Percentiles rank a stretch among this genome's conserved stretches.
Evolutionary conservation across 1,140 invertebrate species (phyloP).

Genomic region (Drosophila nasuta): DNA sequence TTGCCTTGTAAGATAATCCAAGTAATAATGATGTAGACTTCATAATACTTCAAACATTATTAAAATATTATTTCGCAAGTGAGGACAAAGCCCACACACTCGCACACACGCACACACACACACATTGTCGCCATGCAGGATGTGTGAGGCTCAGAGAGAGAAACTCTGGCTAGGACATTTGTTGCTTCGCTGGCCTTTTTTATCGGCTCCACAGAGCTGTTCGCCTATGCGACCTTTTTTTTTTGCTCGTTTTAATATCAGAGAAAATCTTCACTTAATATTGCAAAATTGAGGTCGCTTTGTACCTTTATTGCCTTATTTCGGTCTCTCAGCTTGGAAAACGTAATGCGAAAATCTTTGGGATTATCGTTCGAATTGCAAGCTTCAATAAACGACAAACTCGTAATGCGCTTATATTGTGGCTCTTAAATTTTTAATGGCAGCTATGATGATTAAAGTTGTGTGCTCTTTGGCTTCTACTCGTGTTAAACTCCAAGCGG

Average conservation of each 20-base stretch:
- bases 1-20: not conserved
- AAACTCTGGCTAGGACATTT: constrained; percentile 49
- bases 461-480: not conserved
- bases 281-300: constrained; percentile 59
- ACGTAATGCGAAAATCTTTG: constrained; percentile 48
- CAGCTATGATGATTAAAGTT: constrained; percentile 14
- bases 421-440: constrained; percentile 28
- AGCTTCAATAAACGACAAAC: constrained; percentile 41
- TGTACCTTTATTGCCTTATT: constrained; percentile 56
- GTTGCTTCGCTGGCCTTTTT: constrained; percentile 52
- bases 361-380: constrained; percentile 69
- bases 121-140: constrained; percentile 21
- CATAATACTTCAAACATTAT: constrained; percentile 5
- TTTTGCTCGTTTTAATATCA: constrained; percentile 39
- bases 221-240: constrained; percentile 56
- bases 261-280: constrained; percentile 59
- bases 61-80: constrained; percentile 40
- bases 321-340: constrained; percentile 33
- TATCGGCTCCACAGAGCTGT: constrained; percentile 14
- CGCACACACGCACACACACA: constrained; percentile 13
- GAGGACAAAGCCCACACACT: constrained; percentile 46
- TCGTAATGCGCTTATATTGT: constrained; percentile 33
- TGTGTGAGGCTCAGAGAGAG: constrained; percentile 30
- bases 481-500: not conserved
- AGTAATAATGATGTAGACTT: not conserved